Evolutionary conservation across 1,140 invertebrate genomes (phyloP).

Genomic region (Drosophila ercepeae): DNA sequence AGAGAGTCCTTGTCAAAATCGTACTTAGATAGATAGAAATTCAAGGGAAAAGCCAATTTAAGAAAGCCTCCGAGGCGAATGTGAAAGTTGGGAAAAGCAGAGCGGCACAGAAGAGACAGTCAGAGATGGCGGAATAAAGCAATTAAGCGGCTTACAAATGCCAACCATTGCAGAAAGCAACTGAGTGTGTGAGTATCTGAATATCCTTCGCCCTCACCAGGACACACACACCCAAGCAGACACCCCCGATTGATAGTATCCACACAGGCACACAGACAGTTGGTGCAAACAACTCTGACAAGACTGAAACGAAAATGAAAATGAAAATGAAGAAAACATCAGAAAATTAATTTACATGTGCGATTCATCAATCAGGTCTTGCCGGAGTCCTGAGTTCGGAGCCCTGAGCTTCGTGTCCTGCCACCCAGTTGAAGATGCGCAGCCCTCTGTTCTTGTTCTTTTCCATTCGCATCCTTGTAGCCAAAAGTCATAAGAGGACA

Average conservation of each 20-base stretch:
- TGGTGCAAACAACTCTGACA: slow-evolving; percentile 68
- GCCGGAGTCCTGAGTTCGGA: slow-evolving; percentile 20
- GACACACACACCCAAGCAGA: background rate
- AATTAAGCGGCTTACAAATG: slow-evolving; percentile 81
- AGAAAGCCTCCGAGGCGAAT: slow-evolving; percentile 30
- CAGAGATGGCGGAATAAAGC: slow-evolving; percentile 73
- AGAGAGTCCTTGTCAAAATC: slow-evolving; percentile 20
- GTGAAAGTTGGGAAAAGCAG: background rate
- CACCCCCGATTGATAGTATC: slow-evolving; percentile 1
- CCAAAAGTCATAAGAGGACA: slow-evolving; percentile 73
- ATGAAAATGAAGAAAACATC: slow-evolving; percentile 74
- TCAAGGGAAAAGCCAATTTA: slow-evolving; percentile 67
- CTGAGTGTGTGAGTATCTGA: slow-evolving; percentile 26
- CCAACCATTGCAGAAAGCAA: slow-evolving; percentile 55
- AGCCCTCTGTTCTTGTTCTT: slow-evolving; percentile 15
- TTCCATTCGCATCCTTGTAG: slow-evolving; percentile 23
- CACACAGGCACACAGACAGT: slow-evolving; percentile 31
- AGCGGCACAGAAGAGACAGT: slow-evolving; percentile 19
- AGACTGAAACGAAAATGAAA: slow-evolving; percentile 49
- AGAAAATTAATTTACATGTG: slow-evolving; percentile 81
- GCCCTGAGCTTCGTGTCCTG: slow-evolving; percentile 18
- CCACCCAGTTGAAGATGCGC: slow-evolving; percentile 48
- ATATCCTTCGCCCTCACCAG: slow-evolving; percentile 10
- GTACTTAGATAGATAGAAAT: slow-evolving; percentile 39
- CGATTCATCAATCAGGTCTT: slow-evolving; percentile 76